phyloP scores from a whole-genome alignment of 1,140 invertebrate species.

The Phortica variegata region DNA sequence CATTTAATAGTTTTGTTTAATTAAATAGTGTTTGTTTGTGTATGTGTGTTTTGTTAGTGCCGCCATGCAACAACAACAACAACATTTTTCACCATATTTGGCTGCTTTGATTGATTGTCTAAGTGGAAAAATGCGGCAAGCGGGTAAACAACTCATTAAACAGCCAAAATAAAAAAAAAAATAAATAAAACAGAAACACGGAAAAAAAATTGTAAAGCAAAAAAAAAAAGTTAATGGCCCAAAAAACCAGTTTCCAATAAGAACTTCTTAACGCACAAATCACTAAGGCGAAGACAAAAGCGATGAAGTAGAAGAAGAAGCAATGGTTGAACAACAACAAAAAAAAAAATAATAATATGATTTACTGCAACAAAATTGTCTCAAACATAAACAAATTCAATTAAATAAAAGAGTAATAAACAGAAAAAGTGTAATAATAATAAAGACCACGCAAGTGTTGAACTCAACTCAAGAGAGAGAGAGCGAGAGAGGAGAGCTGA shows the following conservation, averaged over 20 bases:
- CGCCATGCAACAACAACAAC: no score
- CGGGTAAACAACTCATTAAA: no score
- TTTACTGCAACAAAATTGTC: no score
- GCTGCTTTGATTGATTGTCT: conserved; percentile 1
- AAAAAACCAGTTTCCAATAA: conserved; percentile 16
- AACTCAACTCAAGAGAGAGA: background rate
- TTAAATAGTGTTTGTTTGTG: conserved; percentile 49
- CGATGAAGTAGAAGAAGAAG: conserved; percentile 19
- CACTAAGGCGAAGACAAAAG: conserved; percentile 33
- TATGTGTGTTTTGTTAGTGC: background rate
- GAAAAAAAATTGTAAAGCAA: background rate
- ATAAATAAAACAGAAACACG: background rate
- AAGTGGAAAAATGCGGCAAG: background rate
- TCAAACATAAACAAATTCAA: no score
- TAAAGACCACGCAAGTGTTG: background rate
- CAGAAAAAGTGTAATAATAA: background rate
- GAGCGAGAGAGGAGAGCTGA: background rate
- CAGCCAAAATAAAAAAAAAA: background rate
- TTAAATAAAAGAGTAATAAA: no score
- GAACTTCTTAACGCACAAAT: conserved; percentile 20
- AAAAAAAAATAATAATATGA: background rate
- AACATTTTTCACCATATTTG: no score
- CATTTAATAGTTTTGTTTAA: conserved; percentile 56
- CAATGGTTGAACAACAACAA: background rate
- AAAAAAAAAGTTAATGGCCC: no score